phyloP scores from a whole-genome alignment of 2,797 vertebrate species.

The Tragopan temminckii region DNA sequence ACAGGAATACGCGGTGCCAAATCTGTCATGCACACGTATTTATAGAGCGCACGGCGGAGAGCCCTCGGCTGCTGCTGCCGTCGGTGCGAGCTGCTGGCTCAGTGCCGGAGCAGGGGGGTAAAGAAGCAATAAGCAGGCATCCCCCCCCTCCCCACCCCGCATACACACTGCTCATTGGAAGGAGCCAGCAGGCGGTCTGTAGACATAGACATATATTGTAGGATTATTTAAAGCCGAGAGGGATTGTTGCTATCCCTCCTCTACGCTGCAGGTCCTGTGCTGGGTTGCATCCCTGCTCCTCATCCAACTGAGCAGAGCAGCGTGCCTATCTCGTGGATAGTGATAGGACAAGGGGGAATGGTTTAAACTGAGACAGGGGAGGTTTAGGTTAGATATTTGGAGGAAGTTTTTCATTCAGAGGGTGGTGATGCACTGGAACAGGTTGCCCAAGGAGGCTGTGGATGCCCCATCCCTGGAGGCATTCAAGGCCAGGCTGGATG shows the following conservation, averaged over 20 bases:
- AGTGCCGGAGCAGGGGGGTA: not conserved
- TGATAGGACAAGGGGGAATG: too few relatives aligned
- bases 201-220: not conserved
- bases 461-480: too few relatives aligned
- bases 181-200: not conserved
- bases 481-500: too few relatives aligned
- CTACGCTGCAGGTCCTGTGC: accelerated
- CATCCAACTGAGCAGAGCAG: accelerated
- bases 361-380: too few relatives aligned
- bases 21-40: conserved; percentile 65
- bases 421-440: too few relatives aligned
- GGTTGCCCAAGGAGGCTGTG: too few relatives aligned
- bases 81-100: not conserved
- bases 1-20: conserved; percentile 44
- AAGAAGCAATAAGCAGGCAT: not conserved
- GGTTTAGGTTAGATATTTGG: too few relatives aligned
- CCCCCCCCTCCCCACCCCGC: not conserved
- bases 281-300: not conserved
- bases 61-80: not conserved
- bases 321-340: accelerated
- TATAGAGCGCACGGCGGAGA: conserved; percentile 29
- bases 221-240: not conserved
- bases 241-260: not conserved
- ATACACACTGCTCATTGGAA: not conserved
- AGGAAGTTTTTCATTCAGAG: too few relatives aligned